phyloP scores from a whole-genome alignment of 1,140 invertebrate species.

The Nomia melanderi region DNA sequence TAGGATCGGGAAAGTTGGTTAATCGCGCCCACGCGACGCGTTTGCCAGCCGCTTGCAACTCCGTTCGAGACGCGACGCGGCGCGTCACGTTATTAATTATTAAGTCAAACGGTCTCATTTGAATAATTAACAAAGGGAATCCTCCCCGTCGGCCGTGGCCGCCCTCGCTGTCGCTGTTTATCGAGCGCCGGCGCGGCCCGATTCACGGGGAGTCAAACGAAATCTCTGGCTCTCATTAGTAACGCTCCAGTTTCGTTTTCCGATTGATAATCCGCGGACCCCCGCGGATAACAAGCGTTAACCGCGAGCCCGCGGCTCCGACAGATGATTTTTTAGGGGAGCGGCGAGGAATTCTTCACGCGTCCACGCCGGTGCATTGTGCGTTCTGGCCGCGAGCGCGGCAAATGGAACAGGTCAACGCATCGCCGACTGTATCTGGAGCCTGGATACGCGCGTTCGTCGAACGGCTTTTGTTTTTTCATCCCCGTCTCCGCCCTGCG shows the following conservation, averaged over 20 bases:
- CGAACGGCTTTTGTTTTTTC: background rate
- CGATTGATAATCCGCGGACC: background rate
- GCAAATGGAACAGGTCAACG: constrained; percentile 12
- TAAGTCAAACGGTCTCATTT: constrained; percentile 3
- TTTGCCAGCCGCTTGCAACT: background rate
- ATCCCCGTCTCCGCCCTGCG: too few relatives aligned
- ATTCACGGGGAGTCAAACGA: background rate
- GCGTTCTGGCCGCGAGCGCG: too few relatives aligned
- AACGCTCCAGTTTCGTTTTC: background rate
- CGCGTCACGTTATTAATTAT: background rate
- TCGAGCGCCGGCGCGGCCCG: too few relatives aligned
- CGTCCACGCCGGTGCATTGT: too few relatives aligned
- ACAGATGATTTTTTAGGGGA: too few relatives aligned
- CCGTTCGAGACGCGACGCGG: background rate
- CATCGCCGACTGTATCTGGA: background rate
- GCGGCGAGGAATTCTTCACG: too few relatives aligned
- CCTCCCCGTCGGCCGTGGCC: background rate
- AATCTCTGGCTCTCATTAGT: background rate
- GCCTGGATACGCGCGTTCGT: background rate
- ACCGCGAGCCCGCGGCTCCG: too few relatives aligned
- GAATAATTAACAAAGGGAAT: constrained; percentile 7
- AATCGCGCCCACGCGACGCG: too few relatives aligned
- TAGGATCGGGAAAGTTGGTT: too few relatives aligned
- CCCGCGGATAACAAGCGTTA: background rate
- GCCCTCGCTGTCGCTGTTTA: too few relatives aligned